These are phyloP conservation scores for Hydropotes inermis DNA, from an alignment of 2,113 vertebrate species.

Conservation along the genomic window DNA sequence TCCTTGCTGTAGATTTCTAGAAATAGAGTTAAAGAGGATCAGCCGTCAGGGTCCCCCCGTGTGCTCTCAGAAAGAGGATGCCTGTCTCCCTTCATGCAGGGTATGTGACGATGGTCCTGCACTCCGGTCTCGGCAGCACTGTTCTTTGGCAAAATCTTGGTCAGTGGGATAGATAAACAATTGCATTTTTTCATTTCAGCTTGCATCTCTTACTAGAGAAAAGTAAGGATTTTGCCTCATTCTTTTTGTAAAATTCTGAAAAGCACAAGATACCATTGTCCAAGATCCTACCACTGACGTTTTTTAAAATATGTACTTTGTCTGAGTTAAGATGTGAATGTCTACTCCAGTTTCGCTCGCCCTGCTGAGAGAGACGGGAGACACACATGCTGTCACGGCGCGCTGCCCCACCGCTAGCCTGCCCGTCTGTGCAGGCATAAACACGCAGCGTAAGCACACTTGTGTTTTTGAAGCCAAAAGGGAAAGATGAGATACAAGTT, in stretches of 20 bases:
- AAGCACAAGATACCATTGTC: neutral
- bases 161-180: neutral
- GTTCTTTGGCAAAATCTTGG: neutral
- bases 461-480: neutral
- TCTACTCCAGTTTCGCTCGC: accelerated
- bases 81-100: accelerated
- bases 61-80: neutral
- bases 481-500: neutral
- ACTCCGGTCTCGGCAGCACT: no score
- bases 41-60: neutral
- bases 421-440: neutral
- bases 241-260: neutral
- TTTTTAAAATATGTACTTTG: neutral
- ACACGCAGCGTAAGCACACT: neutral
- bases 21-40: neutral
- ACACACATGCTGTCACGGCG: neutral
- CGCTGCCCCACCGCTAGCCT: neutral
- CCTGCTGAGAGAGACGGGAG: no score
- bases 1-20: neutral
- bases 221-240: neutral
- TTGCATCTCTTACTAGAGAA: neutral
- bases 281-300: neutral
- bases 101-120: accelerated
- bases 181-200: neutral
- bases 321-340: neutral